These are phyloP conservation scores for Mixornis gularis DNA, from an alignment of 2,113 vertebrate genomes.

Conservation along the genomic window DNA sequence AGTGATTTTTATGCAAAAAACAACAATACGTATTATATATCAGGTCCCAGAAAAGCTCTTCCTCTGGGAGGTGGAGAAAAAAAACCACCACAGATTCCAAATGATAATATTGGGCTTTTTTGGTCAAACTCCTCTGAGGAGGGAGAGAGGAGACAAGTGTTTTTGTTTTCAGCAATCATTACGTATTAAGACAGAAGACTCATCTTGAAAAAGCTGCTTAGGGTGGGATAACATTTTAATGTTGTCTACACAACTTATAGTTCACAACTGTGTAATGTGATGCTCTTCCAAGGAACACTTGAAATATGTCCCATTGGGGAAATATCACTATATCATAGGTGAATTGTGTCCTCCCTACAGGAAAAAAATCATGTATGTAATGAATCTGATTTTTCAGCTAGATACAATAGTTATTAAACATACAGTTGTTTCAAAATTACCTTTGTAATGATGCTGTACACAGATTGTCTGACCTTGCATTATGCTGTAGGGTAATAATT, in stretches of 20 bases:
- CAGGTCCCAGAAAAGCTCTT: not conserved
- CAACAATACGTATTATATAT: not conserved
- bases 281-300: not conserved
- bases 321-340: not conserved
- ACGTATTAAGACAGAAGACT: not conserved
- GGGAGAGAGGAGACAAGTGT: not conserved
- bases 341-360: not conserved
- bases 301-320: not conserved
- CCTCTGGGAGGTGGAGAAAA: rapidly evolving
- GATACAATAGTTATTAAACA: not conserved
- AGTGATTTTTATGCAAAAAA: not conserved
- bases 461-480: not conserved
- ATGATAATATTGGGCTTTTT: not conserved
- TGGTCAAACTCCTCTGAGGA: not conserved
- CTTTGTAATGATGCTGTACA: not conserved
- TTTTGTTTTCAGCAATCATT: not conserved
- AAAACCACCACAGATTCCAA: not conserved
- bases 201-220: not conserved
- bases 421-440: not conserved
- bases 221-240: not conserved
- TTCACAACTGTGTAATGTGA: not conserved
- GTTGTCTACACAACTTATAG: not conserved
- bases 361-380: not conserved
- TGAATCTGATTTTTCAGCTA: not conserved
- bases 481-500: not conserved